These are phyloP conservation scores for Microcebus ravelobensis DNA, from an alignment of 2,113 vertebrate species.

Conservation along the genomic window DNA sequence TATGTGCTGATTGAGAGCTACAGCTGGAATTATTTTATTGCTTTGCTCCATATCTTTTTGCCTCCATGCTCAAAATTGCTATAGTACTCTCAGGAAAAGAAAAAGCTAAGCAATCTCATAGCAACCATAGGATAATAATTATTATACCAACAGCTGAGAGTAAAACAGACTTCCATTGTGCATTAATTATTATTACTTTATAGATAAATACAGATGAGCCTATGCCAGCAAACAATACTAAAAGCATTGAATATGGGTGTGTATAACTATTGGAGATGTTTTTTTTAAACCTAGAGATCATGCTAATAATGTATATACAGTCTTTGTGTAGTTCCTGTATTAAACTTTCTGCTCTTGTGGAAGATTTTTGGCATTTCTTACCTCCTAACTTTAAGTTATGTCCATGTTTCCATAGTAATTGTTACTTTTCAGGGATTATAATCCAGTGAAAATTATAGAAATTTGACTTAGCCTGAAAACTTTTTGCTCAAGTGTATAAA, in stretches of 20 bases:
- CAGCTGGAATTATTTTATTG: slow-evolving; percentile 95
- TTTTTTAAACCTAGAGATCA: slow-evolving; percentile 67
- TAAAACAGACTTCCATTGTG: slow-evolving; percentile 95
- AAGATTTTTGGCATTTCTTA: slow-evolving; percentile 53
- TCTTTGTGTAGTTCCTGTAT: slow-evolving; percentile 41
- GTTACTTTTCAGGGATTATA: slow-evolving; percentile 53
- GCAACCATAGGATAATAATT: slow-evolving; percentile 96
- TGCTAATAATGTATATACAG: neutral
- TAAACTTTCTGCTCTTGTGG: slow-evolving; percentile 42
- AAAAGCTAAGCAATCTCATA: slow-evolving; percentile 94
- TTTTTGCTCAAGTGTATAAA: neutral
- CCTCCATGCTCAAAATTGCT: slow-evolving; percentile 86
- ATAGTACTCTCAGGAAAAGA: slow-evolving; percentile 82
- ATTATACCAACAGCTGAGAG: slow-evolving; percentile 95
- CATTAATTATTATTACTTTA: slow-evolving; percentile 95
- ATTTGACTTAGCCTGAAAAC: neutral
- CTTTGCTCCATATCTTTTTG: slow-evolving; percentile 91
- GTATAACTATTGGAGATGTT: slow-evolving; percentile 75
- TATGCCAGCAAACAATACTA: slow-evolving; percentile 85
- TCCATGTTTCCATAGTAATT: slow-evolving; percentile 58
- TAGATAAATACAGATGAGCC: slow-evolving; percentile 90
- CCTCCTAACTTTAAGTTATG: slow-evolving; percentile 14
- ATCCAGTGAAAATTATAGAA: neutral
- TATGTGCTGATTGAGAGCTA: slow-evolving; percentile 91
- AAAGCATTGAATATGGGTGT: slow-evolving; percentile 86